Evolutionary conservation across 1,140 invertebrate genomes (phyloP).

Genomic region (Parasteatoda tepidariorum): DNA sequence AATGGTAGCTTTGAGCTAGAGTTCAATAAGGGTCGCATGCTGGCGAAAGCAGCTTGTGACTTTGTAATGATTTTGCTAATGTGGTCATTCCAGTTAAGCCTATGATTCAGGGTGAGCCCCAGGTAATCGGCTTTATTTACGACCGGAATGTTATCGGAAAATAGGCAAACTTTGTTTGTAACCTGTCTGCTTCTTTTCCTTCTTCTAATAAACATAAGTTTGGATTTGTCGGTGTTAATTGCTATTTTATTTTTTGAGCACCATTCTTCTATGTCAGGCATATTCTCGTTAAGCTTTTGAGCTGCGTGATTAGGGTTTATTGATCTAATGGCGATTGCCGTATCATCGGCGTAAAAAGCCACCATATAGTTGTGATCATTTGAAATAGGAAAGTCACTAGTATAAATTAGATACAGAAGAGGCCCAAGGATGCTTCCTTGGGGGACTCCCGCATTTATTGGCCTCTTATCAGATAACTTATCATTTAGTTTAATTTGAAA

Average conservation of each 20-base stretch:
- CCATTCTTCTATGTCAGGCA: background rate
- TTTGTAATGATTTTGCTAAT: too few relatives aligned
- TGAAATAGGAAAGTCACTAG: background rate
- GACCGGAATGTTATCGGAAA: too few relatives aligned
- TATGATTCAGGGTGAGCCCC: too few relatives aligned
- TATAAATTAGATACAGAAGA: background rate
- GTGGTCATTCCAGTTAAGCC: too few relatives aligned
- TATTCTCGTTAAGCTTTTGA: background rate
- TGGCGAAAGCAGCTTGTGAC: too few relatives aligned
- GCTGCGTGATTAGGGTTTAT: background rate
- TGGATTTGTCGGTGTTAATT: too few relatives aligned
- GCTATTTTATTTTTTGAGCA: background rate
- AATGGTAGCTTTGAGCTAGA: too few relatives aligned
- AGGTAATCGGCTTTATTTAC: too few relatives aligned
- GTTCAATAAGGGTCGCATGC: too few relatives aligned
- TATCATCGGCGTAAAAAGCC: background rate
- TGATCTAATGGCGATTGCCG: background rate
- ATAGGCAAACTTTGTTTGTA: too few relatives aligned
- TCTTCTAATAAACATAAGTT: background rate
- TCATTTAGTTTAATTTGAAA: background rate
- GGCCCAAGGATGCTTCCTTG: background rate
- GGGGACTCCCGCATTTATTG: background rate
- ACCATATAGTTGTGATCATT: background rate
- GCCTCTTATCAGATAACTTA: background rate
- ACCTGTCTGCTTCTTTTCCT: background rate